Base-by-base conservation (phyloP, 2,888 invertebrate genomes). In the Ichneumon xanthorius region DNA sequence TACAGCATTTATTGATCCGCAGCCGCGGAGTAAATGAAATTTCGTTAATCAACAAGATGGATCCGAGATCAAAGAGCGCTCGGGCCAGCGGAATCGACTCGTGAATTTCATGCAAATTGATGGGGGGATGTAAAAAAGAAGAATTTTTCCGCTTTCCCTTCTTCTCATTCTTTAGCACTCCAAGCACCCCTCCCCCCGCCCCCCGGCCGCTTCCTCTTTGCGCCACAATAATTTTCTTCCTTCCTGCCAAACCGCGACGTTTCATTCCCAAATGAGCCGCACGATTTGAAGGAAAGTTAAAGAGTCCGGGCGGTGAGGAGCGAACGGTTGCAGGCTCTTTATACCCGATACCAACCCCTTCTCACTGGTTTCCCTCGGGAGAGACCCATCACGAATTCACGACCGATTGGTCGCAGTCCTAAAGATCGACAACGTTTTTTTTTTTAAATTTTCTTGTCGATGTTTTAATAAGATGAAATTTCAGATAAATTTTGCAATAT, bases 191-290 rank as follows among this genome's bases (percentile, higher is more conserved):
- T 16, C 11, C 4, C 30, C 11, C 30, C 58, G 0, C 30, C 58
- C 68, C 33, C 72, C 33, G 16, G 1, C 5, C n/a, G 30, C 7
- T 81, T 86, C 84, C 63, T 63, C 58, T 80, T 76, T 50, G 65
- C 48, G 79, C 80, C 76, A 82, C 85, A 78, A 86, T 82, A 86
- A 82, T 82, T 87, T 88, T 85, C 88, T 90, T 90, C 91, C 92
- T 91, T 92, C 89, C 92, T 88, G 92, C 85, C 91, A 92, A 92
- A 91, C 91, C 88, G 86, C 88, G 82, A 85, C 85, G 82, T 87
- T 88, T 89, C 73, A 90, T 88, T 91, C 87, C 88, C 88, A 90
- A 92, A 92, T 92, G 92, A 92, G 89, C 89, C 79, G 77, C 84
- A 86, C 88, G 73, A 86, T 87, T 88, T 84, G 88, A 87, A 89